Conservation (phyloP, 2,113 vertebrate genomes). For the Pandion haliaetus region DNA sequence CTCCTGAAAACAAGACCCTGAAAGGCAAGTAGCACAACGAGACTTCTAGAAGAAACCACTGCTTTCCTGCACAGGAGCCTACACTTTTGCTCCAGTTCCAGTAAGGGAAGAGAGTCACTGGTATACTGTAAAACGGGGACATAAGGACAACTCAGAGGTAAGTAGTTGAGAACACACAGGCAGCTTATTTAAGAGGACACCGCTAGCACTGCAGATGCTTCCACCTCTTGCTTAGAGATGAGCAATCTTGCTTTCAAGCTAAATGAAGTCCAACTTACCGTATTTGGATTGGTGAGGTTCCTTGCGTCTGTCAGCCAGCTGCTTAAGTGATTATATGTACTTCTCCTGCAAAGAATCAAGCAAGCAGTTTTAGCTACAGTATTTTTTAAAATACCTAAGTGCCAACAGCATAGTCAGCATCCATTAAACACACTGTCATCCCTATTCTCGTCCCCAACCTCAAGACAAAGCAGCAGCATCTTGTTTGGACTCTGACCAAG, state of each 20-base stretch:
- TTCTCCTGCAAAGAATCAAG: slow-evolving; percentile 84
- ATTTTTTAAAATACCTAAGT: neutral
- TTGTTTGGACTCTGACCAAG: neutral
- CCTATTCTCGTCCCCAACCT: neutral
- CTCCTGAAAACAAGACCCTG: neutral
- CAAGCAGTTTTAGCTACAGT: neutral
- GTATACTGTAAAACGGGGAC: neutral
- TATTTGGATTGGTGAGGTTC: slow-evolving; percentile 99
- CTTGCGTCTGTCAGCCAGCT: slow-evolving; percentile 98
- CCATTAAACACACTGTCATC: neutral
- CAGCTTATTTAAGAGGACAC: neutral
- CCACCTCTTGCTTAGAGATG: neutral
- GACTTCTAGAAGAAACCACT: neutral
- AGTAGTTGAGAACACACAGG: neutral
- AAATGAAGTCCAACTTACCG: slow-evolving; percentile 80
- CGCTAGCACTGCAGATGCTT: neutral
- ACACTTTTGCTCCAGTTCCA: neutral
- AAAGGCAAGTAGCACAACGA: neutral
- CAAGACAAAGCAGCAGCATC: neutral
- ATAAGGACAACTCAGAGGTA: neutral
- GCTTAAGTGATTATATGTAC: slow-evolving; percentile 97
- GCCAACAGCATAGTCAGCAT: neutral
- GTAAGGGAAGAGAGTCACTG: neutral
- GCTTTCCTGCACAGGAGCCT: neutral
- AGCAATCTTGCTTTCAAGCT: neutral